Evolutionary conservation across 2,888 invertebrate genomes (phyloP), one percentile per base, ranked within the genome.

Genomic region (Dasysyrphus tricinctus): DNA sequence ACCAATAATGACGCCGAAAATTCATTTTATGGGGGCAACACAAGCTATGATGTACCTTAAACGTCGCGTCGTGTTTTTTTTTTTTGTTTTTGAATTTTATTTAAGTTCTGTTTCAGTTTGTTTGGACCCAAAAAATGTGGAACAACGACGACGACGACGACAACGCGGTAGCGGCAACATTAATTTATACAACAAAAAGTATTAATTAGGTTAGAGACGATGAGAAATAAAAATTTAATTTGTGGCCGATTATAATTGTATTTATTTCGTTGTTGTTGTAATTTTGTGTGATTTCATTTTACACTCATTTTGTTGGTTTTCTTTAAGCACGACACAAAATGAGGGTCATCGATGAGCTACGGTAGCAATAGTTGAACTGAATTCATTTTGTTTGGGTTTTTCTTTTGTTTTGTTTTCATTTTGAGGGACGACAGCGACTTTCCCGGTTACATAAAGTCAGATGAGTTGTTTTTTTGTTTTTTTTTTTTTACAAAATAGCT

Each of bases 171-270:
- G 47, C 57, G 47, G 47, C 47, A 69, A 56, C 70, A 75, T 72
- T 75, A 72, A 84, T 67, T 49, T 67, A 67, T 72, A 80, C 69
- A 75, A 75, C 80, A 75, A 75, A 63, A 57, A 75, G 39, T 67
- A 67, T 80, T 84, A 84, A 84, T 84, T 84, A 75, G 83, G 83
- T 84, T 84, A 84, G 70, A 84, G 83, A 80, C 75, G 83, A 44
- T 54, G 29, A 54, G 29, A 75, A 70, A 75, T 75, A 42, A 70
- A 24, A 80, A 70, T 83, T 70, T 80, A 49, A 67, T 49, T 80
- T 72, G 79, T 70, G 42, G 47, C 75, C 70, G 74, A 84, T 80
- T 84, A 70, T 79, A 37, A 63, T 11, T 56, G 39, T 78, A 7
- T 24, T 54, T 51, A n/a, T 42, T 32, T 42, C 16, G 47, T 57